Evolutionary conservation across 2,888 invertebrate genomes (phyloP).

Genomic region (Dryadula phaetusa): DNA sequence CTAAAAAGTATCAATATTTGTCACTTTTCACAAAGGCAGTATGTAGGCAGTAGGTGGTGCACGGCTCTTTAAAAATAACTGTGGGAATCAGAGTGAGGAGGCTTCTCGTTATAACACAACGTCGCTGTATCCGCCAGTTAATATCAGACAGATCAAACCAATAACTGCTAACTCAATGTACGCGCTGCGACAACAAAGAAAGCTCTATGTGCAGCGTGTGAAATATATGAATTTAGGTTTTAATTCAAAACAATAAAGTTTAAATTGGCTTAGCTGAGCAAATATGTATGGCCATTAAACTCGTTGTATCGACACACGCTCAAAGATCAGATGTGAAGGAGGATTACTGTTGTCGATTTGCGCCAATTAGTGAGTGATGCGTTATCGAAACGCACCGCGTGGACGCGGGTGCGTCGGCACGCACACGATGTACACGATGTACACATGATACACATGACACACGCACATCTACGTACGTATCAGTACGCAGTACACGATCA

Average conservation of each 20-base stretch:
- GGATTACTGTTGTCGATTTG: constrained; percentile 40
- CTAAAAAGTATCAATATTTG: not conserved
- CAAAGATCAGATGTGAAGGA: constrained; percentile 35
- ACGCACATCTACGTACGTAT: not conserved
- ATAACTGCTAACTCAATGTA: constrained; percentile 40
- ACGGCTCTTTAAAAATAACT: constrained; percentile 3
- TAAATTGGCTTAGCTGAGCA: not conserved
- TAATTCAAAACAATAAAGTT: not conserved
- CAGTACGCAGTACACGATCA: constrained; percentile 27
- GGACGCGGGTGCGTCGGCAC: too few relatives aligned
- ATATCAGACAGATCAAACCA: constrained; percentile 39
- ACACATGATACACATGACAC: too few relatives aligned
- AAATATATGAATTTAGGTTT: not conserved
- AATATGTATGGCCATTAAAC: constrained; percentile 15
- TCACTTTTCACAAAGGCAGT: constrained; percentile 1
- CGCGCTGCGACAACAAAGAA: not conserved
- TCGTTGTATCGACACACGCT: constrained; percentile 23
- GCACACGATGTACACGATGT: not conserved
- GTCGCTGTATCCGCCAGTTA: constrained; percentile 17
- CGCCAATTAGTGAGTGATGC: constrained; percentile 42
- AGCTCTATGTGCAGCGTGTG: not conserved
- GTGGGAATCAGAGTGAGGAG: constrained; percentile 28
- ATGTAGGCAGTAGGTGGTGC: not conserved
- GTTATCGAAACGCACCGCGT: constrained; percentile 31
- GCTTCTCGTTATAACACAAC: constrained; percentile 15